Percentiles rank a stretch among this genome's conserved stretches.
phyloP scores from a whole-genome alignment of 1,140 invertebrate species.

The Drosophila subpulchrella region DNA sequence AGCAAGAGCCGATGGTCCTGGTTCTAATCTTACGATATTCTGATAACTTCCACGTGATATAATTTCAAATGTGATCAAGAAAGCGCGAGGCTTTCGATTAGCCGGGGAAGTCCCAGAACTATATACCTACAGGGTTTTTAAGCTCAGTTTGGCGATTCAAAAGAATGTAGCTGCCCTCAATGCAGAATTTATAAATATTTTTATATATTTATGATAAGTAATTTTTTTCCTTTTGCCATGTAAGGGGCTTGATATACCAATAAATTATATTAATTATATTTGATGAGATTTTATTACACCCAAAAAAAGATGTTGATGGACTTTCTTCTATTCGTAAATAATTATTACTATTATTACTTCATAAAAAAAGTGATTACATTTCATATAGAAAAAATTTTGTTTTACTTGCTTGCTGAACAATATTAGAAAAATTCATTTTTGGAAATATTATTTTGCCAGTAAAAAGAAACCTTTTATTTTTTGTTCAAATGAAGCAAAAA shows the following conservation, averaged over 20 bases:
- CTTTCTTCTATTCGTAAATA: no score
- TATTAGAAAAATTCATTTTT: neutral
- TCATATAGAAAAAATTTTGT: no score
- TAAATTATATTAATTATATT: constrained; percentile 3
- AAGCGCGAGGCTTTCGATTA: constrained; percentile 7
- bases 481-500: constrained; percentile 1
- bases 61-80: constrained; percentile 25
- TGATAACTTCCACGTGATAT: constrained; percentile 6
- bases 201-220: neutral
- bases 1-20: constrained; percentile 71
- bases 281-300: constrained; percentile 8
- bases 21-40: constrained; percentile 37
- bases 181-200: neutral
- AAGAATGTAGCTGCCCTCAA: neutral
- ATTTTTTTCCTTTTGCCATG: neutral
- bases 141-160: neutral
- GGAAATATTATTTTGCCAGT: neutral
- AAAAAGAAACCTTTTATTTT: neutral
- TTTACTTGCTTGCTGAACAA: no score
- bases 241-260: constrained; percentile 5
- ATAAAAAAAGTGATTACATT: no score
- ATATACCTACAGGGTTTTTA: neutral
- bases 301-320: constrained; percentile 1
- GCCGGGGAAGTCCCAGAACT: neutral
- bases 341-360: no score